These are phyloP conservation scores for Austrofundulus limnaeus DNA, from an alignment of 2,113 vertebrate species.

Conservation along the genomic window DNA sequence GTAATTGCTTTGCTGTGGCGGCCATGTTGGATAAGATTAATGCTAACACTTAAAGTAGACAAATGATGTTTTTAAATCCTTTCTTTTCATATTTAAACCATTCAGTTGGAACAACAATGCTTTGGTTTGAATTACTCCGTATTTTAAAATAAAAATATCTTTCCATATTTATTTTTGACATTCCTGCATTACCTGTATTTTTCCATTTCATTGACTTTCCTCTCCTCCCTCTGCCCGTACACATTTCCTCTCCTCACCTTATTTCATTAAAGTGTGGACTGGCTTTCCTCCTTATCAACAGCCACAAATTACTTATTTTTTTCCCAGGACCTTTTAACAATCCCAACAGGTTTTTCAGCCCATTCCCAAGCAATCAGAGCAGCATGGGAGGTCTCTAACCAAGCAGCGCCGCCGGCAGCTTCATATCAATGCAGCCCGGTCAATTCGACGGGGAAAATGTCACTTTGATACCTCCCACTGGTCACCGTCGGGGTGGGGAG, in stretches of 20 bases:
- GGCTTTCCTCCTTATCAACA: slow-evolving; percentile 39
- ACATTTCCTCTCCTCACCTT: slow-evolving; percentile 30
- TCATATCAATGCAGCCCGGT: slow-evolving; percentile 57
- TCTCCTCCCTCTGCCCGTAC: slow-evolving; percentile 4
- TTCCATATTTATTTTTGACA: not conserved
- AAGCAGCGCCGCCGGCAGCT: slow-evolving; percentile 45
- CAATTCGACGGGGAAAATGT: slow-evolving; percentile 62
- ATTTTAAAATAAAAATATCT: not conserved
- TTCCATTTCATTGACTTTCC: slow-evolving; percentile 8
- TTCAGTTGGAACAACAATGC: too few species aligned
- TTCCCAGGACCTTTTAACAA: slow-evolving; percentile 43
- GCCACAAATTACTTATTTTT: slow-evolving; percentile 38
- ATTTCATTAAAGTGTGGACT: slow-evolving; percentile 34
- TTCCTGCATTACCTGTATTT: not conserved
- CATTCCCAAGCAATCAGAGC: slow-evolving; percentile 52
- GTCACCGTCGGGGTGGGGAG: slow-evolving; percentile 56
- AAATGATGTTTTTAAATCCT: too few species aligned
- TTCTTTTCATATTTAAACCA: too few species aligned
- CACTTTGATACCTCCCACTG: slow-evolving; percentile 67
- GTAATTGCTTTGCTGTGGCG: too few species aligned
- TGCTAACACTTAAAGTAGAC: too few species aligned
- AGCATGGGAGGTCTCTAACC: slow-evolving; percentile 55
- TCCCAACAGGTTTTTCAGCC: slow-evolving; percentile 46
- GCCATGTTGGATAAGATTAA: too few species aligned
- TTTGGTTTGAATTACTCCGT: too few species aligned